These are phyloP conservation scores for Megalops cyprinoides DNA, from an alignment of 2,797 vertebrate species.

Conservation along the genomic window DNA sequence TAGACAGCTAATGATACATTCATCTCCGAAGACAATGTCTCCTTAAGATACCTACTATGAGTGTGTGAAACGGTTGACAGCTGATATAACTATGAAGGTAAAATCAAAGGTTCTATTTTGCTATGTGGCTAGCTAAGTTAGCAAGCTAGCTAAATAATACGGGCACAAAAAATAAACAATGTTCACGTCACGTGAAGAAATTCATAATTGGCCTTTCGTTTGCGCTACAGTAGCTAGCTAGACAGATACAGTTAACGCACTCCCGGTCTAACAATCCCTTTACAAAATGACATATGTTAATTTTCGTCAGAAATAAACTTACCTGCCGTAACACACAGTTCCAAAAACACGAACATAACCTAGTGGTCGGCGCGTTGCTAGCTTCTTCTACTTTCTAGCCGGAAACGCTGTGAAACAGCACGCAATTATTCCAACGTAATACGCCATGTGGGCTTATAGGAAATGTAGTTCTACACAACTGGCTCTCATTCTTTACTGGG, in stretches of 20 bases:
- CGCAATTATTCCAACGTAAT: neutral
- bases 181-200: slow-evolving; percentile 15
- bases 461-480: slow-evolving; percentile 29
- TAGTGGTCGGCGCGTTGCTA: neutral
- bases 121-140: neutral
- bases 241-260: neutral
- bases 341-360: slow-evolving; percentile 16
- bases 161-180: slow-evolving; percentile 11
- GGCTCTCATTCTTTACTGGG: too few species aligned
- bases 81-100: neutral
- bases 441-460: slow-evolving; percentile 6
- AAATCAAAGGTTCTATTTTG: slow-evolving; percentile 8
- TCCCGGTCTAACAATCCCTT: neutral
- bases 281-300: neutral
- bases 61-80: neutral
- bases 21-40: neutral
- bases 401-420: slow-evolving; percentile 27
- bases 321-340: slow-evolving; percentile 15
- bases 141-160: too few species aligned
- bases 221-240: neutral
- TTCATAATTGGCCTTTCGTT: neutral
- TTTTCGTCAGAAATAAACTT: slow-evolving; percentile 1
- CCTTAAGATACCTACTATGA: neutral
- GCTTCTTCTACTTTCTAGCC: slow-evolving; percentile 31
- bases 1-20: neutral